phyloP scores from a whole-genome alignment of 2,888 invertebrate genomes.

The Zaprionus obscuricornis region DNA sequence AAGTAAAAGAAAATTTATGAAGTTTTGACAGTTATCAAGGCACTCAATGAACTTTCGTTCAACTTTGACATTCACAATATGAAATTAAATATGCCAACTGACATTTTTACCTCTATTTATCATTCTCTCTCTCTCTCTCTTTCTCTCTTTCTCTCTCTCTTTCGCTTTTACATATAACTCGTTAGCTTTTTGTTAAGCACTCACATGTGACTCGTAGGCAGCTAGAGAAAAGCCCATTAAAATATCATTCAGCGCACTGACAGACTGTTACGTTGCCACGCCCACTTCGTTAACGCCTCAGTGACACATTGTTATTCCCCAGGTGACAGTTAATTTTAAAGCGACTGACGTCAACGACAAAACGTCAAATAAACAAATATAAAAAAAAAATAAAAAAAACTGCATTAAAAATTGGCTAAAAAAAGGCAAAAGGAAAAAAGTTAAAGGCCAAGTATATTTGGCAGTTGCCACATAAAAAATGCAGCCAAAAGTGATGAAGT shows the following conservation, averaged over 20 bases:
- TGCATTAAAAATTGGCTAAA: conserved; percentile 44
- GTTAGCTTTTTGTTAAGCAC: conserved; percentile 6
- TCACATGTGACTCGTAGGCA: conserved; percentile 12
- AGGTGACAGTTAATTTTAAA: conserved; percentile 70
- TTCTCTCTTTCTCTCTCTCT: neutral
- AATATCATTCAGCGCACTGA: conserved; percentile 66
- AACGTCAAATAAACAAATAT: neutral
- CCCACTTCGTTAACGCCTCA: conserved; percentile 13
- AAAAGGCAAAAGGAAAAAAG: conserved; percentile 8
- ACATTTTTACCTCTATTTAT: neutral
- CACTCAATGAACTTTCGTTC: neutral
- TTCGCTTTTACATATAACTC: neutral
- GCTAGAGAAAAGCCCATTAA: conserved; percentile 57
- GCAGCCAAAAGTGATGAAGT: conserved; percentile 25
- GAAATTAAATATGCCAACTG: conserved; percentile 8
- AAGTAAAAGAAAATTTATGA: too few relatives aligned
- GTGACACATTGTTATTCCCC: conserved; percentile 16
- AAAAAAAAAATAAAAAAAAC: conserved; percentile 34
- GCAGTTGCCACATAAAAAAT: conserved; percentile 46
- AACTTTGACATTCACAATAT: conserved; percentile 18
- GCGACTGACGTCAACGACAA: conserved; percentile 44
- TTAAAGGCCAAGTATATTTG: conserved; percentile 58
- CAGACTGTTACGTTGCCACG: conserved; percentile 35
- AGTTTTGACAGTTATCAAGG: conserved; percentile 3
- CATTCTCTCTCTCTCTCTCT: neutral